Evolutionary conservation across 1,140 invertebrate genomes (phyloP).

Genomic region (Cotesia chilonis): DNA sequence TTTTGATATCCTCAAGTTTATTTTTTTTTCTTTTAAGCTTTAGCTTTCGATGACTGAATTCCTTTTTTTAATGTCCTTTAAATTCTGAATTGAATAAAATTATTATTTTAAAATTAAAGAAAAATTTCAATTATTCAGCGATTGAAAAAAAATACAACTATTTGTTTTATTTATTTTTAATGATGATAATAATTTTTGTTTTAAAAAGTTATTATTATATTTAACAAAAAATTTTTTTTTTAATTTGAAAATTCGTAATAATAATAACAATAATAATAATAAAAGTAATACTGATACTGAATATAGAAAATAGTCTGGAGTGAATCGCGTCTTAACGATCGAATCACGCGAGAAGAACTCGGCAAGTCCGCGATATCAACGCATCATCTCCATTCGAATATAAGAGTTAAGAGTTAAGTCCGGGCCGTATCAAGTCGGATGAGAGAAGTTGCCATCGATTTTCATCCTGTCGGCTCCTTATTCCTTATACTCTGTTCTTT

Average conservation of each 20-base stretch:
- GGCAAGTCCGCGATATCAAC: slow-evolving; percentile 64
- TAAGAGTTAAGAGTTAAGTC: slow-evolving; percentile 48
- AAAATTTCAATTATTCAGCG: too few species aligned
- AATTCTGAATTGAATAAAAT: too few species aligned
- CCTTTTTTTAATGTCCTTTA: too few species aligned
- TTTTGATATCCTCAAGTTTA: slow-evolving; percentile 50
- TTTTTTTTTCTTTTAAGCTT: neutral
- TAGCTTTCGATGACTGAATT: too few species aligned
- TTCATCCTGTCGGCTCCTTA: slow-evolving; percentile 61
- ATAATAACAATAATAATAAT: too few species aligned
- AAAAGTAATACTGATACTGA: too few species aligned
- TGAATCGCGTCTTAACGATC: slow-evolving; percentile 7
- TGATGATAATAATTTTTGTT: too few species aligned
- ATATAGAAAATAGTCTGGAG: neutral
- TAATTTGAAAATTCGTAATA: too few species aligned
- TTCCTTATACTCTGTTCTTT: slow-evolving; percentile 30
- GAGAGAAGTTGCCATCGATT: slow-evolving; percentile 55
- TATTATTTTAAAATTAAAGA: too few species aligned
- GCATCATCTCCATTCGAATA: slow-evolving; percentile 62
- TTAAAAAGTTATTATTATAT: neutral
- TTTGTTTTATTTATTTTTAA: too few species aligned
- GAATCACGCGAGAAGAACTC: slow-evolving; percentile 57
- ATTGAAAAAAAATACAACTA: too few species aligned
- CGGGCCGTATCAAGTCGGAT: slow-evolving; percentile 38
- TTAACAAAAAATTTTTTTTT: too few species aligned